Evolutionary conservation across 1,140 invertebrate genomes (phyloP).

Genomic region (Lysiphlebus fabarum): DNA sequence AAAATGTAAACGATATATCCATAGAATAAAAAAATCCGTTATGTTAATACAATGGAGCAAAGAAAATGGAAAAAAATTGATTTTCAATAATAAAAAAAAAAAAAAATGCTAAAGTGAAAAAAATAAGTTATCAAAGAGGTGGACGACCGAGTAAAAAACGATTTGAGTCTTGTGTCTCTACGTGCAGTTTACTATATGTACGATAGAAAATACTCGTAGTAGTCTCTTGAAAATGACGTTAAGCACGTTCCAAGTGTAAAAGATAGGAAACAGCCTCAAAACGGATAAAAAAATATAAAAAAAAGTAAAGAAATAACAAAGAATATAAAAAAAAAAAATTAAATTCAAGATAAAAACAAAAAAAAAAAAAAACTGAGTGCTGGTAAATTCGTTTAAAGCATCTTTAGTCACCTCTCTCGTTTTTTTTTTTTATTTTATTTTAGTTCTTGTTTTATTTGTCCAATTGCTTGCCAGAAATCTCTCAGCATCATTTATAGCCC

Average conservation of each 20-base stretch:
- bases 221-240: slow-evolving; percentile 19
- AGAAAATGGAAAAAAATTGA: no score
- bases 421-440: background rate
- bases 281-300: slow-evolving; percentile 5
- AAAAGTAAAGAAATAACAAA: background rate
- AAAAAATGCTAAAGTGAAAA: no score
- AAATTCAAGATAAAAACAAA: background rate
- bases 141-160: no score
- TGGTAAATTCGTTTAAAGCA: no score
- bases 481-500: background rate
- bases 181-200: background rate
- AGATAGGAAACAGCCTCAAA: slow-evolving; percentile 3
- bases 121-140: no score
- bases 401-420: background rate
- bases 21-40: no score
- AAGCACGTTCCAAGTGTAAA: slow-evolving; percentile 16
- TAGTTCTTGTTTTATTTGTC: slow-evolving; percentile 8
- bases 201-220: slow-evolving; percentile 13
- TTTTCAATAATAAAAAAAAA: no score
- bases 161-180: no score
- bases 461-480: slow-evolving; percentile 8
- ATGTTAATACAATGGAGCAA: no score
- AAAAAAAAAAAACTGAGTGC: slow-evolving; percentile 9
- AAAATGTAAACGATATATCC: no score
- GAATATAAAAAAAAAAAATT: background rate